Evolutionary conservation across 2,797 vertebrate genomes (phyloP).

Genomic region (Phrynocephalus guinanensis): DNA sequence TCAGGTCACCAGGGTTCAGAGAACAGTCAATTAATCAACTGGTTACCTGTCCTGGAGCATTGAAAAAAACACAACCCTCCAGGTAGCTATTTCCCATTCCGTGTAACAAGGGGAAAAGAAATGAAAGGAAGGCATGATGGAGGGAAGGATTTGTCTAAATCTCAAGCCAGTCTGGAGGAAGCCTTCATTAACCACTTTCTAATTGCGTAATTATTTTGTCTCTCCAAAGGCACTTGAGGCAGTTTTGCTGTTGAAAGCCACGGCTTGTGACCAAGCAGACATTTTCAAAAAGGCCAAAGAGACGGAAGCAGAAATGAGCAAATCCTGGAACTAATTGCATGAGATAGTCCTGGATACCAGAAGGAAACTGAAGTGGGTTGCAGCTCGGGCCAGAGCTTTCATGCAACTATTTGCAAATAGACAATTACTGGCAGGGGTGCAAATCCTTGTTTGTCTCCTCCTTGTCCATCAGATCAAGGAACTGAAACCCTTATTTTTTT

Average conservation of each 20-base stretch:
- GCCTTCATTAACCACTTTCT: slow-evolving; percentile 43
- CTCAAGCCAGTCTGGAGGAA: slow-evolving; percentile 32
- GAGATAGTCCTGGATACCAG: no score
- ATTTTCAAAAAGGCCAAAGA: neutral
- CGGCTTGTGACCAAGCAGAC: neutral
- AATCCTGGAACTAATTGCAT: neutral
- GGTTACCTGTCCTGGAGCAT: slow-evolving; percentile 52
- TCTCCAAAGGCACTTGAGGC: neutral
- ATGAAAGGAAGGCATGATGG: slow-evolving; percentile 55
- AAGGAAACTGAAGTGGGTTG: neutral
- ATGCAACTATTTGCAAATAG: neutral
- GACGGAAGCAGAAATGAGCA: neutral
- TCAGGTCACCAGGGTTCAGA: slow-evolving; percentile 51
- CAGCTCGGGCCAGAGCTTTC: neutral
- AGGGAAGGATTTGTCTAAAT: slow-evolving; percentile 12
- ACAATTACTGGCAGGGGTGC: neutral
- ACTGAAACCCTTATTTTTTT: no score
- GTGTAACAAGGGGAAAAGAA: slow-evolving; percentile 48
- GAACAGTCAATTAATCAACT: slow-evolving; percentile 62
- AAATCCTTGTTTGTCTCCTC: no score
- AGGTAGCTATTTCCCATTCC: slow-evolving; percentile 51
- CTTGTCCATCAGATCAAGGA: no score
- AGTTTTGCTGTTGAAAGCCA: neutral
- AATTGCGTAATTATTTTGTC: slow-evolving; percentile 3
- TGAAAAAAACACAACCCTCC: slow-evolving; percentile 32